Conservation (phyloP, 2,797 vertebrate species). For the Ptychobarbus kaznakovi region DNA sequence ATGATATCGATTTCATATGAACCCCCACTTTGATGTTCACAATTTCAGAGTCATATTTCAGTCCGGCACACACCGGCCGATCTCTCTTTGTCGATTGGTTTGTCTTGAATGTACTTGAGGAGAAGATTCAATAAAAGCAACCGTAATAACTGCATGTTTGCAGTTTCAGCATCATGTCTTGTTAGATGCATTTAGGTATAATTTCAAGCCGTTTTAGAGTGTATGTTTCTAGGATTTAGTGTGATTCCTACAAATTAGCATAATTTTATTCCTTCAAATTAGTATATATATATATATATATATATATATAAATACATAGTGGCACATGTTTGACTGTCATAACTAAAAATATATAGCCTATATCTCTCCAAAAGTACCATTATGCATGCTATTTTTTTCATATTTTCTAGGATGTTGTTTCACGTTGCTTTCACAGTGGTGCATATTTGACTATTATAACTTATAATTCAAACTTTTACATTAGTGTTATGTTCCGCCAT, state of each 20-base stretch:
- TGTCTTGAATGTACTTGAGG: constrained; percentile 18
- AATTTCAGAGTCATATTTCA: constrained; percentile 51
- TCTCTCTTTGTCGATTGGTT: constrained; percentile 31
- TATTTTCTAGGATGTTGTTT: constrained; percentile 1
- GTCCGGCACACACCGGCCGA: neutral
- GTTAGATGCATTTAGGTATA: neutral
- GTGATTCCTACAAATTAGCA: neutral
- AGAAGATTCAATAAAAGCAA: constrained; percentile 17
- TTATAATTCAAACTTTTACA: constrained; percentile 30
- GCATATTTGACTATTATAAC: neutral
- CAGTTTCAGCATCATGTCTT: neutral
- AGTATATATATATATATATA: too few relatives aligned
- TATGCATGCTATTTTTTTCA: neutral
- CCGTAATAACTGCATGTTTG: neutral
- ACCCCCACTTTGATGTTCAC: constrained; percentile 46
- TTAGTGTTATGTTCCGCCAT: constrained; percentile 20
- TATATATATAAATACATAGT: too few relatives aligned
- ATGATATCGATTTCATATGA: constrained; percentile 50
- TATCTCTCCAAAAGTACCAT: neutral
- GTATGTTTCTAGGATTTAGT: neutral
- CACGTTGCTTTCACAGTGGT: neutral
- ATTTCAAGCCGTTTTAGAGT: neutral
- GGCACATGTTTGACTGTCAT: too few relatives aligned
- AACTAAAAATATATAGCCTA: too few relatives aligned
- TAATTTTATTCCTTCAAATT: too few relatives aligned